Percentiles rank a stretch among this genome's conserved stretches.
Conservation (phyloP, 2,888 invertebrate species). For the Bimastos eiseni region DNA sequence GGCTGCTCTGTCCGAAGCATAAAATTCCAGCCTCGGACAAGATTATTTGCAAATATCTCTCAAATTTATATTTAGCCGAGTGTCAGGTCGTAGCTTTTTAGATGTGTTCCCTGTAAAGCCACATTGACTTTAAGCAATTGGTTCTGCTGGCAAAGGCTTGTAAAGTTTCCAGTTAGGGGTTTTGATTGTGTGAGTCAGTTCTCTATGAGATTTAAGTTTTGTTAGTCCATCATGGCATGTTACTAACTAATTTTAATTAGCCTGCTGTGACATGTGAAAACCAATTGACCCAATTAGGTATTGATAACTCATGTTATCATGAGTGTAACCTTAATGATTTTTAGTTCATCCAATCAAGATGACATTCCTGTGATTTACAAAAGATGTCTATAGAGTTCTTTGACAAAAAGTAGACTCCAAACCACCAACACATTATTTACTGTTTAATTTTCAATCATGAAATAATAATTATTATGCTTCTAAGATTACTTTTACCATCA, state of each 20-base stretch:
- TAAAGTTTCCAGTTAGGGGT: neutral
- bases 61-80: neutral
- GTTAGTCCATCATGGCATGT: neutral
- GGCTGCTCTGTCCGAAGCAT: slow-evolving; percentile 44
- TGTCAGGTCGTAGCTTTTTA: neutral
- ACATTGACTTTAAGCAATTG: neutral
- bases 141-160: neutral
- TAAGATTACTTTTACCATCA: neutral
- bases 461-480: neutral
- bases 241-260: neutral
- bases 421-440: neutral
- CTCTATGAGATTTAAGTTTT: neutral
- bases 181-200: neutral
- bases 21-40: slow-evolving; percentile 26
- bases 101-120: neutral
- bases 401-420: neutral
- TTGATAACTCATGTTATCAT: too few relatives aligned
- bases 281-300: too few relatives aligned
- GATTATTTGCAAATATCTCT: slow-evolving; percentile 32
- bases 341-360: neutral
- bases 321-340: too few relatives aligned
- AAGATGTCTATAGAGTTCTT: neutral
- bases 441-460: neutral
- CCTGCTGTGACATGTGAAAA: neutral
- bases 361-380: neutral